Conservation (phyloP, 1,140 invertebrate species). For the Physella acuta region DNA sequence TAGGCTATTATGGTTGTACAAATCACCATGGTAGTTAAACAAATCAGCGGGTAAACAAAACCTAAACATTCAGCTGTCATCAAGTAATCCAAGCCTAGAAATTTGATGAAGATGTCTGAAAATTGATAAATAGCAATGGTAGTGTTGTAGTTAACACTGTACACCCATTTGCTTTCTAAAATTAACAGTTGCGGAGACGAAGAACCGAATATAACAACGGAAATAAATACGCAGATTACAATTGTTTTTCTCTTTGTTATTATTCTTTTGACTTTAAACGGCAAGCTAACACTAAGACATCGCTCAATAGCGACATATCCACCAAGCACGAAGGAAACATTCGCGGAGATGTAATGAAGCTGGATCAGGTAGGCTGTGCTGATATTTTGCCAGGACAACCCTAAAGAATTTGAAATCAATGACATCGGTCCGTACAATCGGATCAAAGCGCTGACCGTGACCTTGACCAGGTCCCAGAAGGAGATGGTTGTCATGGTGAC, state of each 20-base stretch:
- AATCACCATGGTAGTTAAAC: background rate
- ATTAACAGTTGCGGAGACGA: too few relatives aligned
- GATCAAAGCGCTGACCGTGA: background rate
- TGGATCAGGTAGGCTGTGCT: background rate
- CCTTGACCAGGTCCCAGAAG: constrained; percentile 7
- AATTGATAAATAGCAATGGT: constrained; percentile 1
- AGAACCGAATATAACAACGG: background rate
- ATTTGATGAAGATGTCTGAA: background rate
- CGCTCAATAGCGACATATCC: constrained; percentile 10
- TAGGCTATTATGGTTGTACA: constrained; percentile 5
- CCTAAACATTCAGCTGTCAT: background rate
- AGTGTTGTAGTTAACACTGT: background rate
- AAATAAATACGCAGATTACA: background rate
- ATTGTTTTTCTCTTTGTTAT: too few relatives aligned
- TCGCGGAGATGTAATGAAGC: background rate
- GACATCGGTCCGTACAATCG: constrained; percentile 5
- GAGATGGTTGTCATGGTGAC: too few relatives aligned
- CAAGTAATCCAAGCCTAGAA: background rate
- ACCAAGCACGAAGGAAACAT: background rate
- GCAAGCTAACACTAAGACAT: constrained; percentile 12
- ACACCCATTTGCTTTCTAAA: constrained; percentile 8
- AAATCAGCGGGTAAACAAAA: background rate
- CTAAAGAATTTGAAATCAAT: background rate
- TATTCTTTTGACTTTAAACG: constrained; percentile 10
- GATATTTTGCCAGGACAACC: constrained; percentile 1